Base-by-base conservation (phyloP, 2,113 vertebrate genomes). In the Ophthalmolycus amberensis region DNA sequence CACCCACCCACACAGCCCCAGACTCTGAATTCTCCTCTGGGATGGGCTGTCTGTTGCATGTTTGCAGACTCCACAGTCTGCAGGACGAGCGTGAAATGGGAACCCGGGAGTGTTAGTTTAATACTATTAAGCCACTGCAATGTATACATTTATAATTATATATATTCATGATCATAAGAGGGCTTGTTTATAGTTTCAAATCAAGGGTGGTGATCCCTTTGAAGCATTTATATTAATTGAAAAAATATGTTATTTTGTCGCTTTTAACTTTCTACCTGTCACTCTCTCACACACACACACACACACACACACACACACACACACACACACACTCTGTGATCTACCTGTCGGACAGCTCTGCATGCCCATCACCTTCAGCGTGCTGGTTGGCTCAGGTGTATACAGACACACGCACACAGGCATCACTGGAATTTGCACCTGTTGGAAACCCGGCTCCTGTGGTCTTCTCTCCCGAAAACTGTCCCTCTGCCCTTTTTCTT, bases 371-470 rank as follows among this genome's bases (percentile, higher is more conserved):
- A 60, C 58, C 58, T 80, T 71, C 54, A 85, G 54, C 5, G 22
- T 68, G 76, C 72, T 54, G 46, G 84, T 90, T 87, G 89, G 86
- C 89, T 56, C 78, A 67, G 59, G 87, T 87, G 80, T 71, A 81
- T 71, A 83, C 81, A 90, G 52, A 75, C 79, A 82, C 85, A 90
- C 71, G 65, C 75, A 87, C 18, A 5, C 72, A 90, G 90, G 94
- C 87, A 95, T 94, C 76, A 37, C 79, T 92, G 94, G 94, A 95
- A 95, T 96, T 93, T 95, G 94, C 94, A 96, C 94, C 94, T 95
- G 94, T 93, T 93, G 58, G 67, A 92, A 81, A 84, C 74, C 56
- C 65, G 79, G 52, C 79, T 79, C 50, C 44, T 90, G 76, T 78
- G 38, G 87, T 81, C 85, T 79, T 75, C 77, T 10, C 67, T 84